Conservation (phyloP, 2,797 vertebrate species). For the Ctenopoma multispine region DNA sequence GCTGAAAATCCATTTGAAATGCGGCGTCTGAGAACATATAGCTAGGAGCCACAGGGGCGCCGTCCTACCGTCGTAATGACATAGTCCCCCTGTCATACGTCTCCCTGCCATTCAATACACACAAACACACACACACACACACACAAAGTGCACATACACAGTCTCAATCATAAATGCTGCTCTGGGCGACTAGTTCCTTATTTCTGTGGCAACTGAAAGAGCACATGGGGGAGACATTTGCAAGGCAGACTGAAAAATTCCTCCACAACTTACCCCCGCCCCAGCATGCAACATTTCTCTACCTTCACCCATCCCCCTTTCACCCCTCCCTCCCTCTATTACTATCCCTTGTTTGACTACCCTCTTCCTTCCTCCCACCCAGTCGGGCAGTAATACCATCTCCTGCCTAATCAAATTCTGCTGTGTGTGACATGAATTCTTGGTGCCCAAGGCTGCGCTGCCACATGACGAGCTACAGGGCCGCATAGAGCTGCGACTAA, state of each 20-base stretch:
- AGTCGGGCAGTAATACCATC: conserved; percentile 73
- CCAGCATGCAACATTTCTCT: conserved; percentile 33
- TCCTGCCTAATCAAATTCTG: conserved; percentile 79
- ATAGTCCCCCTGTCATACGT: conserved; percentile 57
- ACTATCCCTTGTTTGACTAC: conserved; percentile 64
- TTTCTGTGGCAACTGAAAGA: conserved; percentile 65
- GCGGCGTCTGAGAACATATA: conserved; percentile 58
- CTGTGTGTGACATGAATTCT: conserved; percentile 75
- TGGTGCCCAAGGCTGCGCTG: conserved; percentile 63
- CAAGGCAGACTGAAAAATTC: conserved; percentile 44
- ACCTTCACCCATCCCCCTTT: conserved; percentile 12
- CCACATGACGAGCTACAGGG: conserved; percentile 56
- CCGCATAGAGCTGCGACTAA: conserved; percentile 59
- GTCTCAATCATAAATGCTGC: conserved; percentile 62
- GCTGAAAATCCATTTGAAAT: conserved; percentile 70
- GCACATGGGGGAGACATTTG: conserved; percentile 69
- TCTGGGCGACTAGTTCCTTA: conserved; percentile 65
- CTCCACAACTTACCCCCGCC: conserved; percentile 33
- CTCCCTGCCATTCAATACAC: conserved; percentile 50
- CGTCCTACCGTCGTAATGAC: conserved; percentile 52
- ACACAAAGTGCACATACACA: conserved; percentile 19
- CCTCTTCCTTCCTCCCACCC: conserved; percentile 73
- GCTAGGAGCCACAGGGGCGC: conserved; percentile 59
- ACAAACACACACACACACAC: conserved; percentile 30
- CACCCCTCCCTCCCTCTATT: conserved; percentile 35